phyloP scores from a whole-genome alignment of 2,797 vertebrate species.

The Tadarida brasiliensis region DNA sequence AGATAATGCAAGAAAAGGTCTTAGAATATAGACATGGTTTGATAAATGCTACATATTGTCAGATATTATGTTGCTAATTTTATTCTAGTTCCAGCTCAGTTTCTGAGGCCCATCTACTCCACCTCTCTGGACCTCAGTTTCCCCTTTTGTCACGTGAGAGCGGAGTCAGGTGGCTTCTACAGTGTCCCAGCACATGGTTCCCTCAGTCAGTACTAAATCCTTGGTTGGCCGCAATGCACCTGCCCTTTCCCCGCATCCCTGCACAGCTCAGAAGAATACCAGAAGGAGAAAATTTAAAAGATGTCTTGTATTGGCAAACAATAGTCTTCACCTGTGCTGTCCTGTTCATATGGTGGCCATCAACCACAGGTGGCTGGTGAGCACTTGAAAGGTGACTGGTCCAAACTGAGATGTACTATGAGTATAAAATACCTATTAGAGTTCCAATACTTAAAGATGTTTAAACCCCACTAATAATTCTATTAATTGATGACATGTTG shows the following conservation, averaged over 20 bases:
- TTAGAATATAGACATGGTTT: background rate
- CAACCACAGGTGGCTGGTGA: too few species aligned
- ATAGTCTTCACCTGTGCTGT: background rate
- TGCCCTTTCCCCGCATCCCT: background rate
- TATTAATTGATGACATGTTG: background rate
- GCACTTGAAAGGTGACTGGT: background rate
- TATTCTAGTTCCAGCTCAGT: background rate
- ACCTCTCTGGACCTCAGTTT: background rate
- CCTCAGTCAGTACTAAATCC: background rate
- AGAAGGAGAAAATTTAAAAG: background rate
- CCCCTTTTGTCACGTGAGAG: background rate
- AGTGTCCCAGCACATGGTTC: background rate
- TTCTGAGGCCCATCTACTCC: background rate
- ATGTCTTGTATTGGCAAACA: background rate
- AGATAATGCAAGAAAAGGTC: background rate
- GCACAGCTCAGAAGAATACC: background rate
- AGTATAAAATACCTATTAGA: background rate
- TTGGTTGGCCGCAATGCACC: background rate
- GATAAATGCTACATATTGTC: background rate
- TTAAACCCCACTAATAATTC: background rate
- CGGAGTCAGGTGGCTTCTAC: background rate
- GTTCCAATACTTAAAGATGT: background rate
- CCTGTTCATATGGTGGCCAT: background rate
- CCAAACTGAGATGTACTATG: background rate
- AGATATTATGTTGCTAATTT: background rate